Base-by-base conservation (phyloP, 1,140 invertebrate genomes). In the Chymomyza costata region DNA sequence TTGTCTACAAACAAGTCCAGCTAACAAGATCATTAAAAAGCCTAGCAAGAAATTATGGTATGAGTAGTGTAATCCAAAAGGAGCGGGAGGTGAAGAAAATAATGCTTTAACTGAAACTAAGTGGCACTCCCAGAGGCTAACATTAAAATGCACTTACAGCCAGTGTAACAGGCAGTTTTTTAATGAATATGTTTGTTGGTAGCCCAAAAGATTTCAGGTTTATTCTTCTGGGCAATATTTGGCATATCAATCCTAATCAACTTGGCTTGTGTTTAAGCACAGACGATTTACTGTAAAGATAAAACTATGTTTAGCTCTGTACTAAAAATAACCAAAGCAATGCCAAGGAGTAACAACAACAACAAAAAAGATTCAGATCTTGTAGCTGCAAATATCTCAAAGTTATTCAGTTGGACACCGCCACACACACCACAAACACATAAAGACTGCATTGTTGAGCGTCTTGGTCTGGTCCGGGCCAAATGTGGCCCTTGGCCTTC, bases 401-500 rank as follows among this genome's bases (percentile, higher is more conserved):
- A 25, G 32, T 25, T n/a, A 5, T 18, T 37, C 15, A n/a, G 31
- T 34, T 34, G 7, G 5, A 28, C 1, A 44, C 7, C 1, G 1
- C 13, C 37, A 13, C 38, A n/a, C 8, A 15, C 10, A 10, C 25
- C 10, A 0, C 6, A 35, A 3, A 16, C 32, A 10, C 16, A n/a
- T n/a, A n/a, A n/a, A n/a, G n/a, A n/a, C n/a, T n/a, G n/a, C n/a
- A n/a, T n/a, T n/a, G n/a, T n/a, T n/a, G n/a, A n/a, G n/a, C n/a
- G n/a, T n/a, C n/a, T n/a, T n/a, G 40, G 46, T 13, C 32, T 10
- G 64, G 16, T 40, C 25, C 57, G 34, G 46, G 52, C 50, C 65
- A 82, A 82, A 82, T 73, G 61, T 82, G 69, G 82, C 65, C 82
- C 82, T 84, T 84, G 82, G 82, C 82, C 82, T 84, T 84, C 82